Base-by-base conservation (phyloP, 2,888 invertebrate species). In the Folsomia manolachei region DNA sequence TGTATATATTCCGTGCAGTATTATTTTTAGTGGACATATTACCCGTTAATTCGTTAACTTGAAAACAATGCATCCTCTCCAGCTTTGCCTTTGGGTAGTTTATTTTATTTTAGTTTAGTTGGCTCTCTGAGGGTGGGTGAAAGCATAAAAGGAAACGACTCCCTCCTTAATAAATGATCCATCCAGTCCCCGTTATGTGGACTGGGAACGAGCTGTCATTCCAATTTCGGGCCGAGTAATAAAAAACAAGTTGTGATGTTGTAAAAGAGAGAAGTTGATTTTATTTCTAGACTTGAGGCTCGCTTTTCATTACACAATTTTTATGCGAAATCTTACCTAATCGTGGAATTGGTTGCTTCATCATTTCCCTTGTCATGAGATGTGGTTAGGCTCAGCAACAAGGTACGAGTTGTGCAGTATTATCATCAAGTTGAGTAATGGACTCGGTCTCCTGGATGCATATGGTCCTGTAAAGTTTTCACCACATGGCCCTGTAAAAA, bases 111-210 rank as follows among this genome's bases (percentile, higher is more conserved):
- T 39, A 39, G 39, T 39, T 39, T 39, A 39, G 39, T 39, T 39
- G 39, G 39, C 39, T 39, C 39, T 4, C 14, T 39, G 39, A 4
- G 7, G 39, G 4, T 9, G 14, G 39, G 39, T 9, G 39, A 39
- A 14, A 39, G 39, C 56, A 67, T 67, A 67, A 67, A 67, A 52
- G 60, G 67, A 67, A 60, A 56, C 67, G 56, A 60, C 56, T 53
- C 60, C 26, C 56, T n/a, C 11, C 67, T 67, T 67, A 67, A 67
- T 67, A 67, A 67, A 67, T 67, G 67, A 67, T 56, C 67, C 67
- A 56, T 67, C 67, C 60, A 60, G 2, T 7, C 7, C 51, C 7
- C 56, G 39, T 39, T 39, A 39, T 39, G 14, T 14, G 14, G 39
- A 14, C 39, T 9, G 39, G 14, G 39, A 39, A 39, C 39, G 39